These are phyloP conservation scores for Andrena camellia DNA, from an alignment of 2,888 invertebrate genomes.

Conservation along the genomic window DNA sequence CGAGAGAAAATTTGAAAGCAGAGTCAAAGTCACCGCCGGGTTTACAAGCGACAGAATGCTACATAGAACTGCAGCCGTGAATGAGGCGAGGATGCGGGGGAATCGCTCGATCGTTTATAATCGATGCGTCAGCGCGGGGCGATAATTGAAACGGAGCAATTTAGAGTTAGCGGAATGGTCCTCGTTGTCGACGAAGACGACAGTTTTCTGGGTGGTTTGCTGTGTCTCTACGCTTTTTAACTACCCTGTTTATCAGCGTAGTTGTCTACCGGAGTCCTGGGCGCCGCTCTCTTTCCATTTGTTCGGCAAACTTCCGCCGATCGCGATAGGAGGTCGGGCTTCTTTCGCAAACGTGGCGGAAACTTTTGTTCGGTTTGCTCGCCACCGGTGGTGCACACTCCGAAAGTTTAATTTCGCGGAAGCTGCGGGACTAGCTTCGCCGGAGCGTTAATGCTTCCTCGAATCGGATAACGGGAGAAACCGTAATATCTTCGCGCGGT, in stretches of 20 bases:
- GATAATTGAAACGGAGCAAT: slow-evolving; percentile 15
- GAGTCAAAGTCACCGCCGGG: background rate
- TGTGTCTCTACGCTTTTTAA: slow-evolving; percentile 23
- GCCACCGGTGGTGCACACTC: background rate
- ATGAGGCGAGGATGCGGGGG: too few species aligned
- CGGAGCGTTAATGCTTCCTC: slow-evolving; percentile 38
- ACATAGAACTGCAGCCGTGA: too few species aligned
- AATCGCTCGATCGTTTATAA: slow-evolving; percentile 16
- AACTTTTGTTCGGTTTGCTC: slow-evolving; percentile 38
- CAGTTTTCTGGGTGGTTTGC: slow-evolving; percentile 25
- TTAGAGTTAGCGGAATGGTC: background rate
- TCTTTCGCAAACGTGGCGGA: slow-evolving; percentile 56
- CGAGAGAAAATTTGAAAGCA: background rate
- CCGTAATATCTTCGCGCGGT: slow-evolving; percentile 21
- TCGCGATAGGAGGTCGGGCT: slow-evolving; percentile 42
- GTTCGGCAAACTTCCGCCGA: slow-evolving; percentile 36
- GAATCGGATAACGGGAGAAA: slow-evolving; percentile 24
- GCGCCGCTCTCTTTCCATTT: slow-evolving; percentile 16
- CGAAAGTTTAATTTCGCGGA: slow-evolving; percentile 58
- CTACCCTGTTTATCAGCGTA: slow-evolving; percentile 46
- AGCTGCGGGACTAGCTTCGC: slow-evolving; percentile 55
- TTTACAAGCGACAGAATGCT: too few species aligned
- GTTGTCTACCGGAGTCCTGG: slow-evolving; percentile 29
- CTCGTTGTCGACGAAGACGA: background rate
- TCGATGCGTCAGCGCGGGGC: slow-evolving; percentile 20